A percentile compares a stretch with the other conserved stretches of the same genome.
Evolutionary conservation across 2,888 invertebrate genomes (phyloP).

Genomic region (Heteromurus nitidus): DNA sequence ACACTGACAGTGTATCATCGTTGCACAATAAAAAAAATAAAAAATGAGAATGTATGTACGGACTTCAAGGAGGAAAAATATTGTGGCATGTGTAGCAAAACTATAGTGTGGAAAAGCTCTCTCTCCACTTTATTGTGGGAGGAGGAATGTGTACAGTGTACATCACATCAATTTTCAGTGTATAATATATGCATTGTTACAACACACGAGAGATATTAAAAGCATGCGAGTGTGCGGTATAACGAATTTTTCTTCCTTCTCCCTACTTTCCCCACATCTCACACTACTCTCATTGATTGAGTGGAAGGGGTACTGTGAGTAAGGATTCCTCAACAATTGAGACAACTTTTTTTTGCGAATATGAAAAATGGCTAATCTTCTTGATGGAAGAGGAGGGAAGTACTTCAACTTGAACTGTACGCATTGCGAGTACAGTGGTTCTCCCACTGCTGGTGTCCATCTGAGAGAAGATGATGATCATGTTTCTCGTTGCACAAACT

Average conservation of each 20-base stretch:
- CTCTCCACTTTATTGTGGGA: too few relatives aligned
- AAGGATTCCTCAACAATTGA: constrained; percentile 42
- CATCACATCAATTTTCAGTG: neutral
- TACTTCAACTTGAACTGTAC: constrained; percentile 42
- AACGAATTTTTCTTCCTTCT: neutral
- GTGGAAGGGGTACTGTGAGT: constrained; percentile 10
- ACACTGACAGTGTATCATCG: constrained; percentile 10
- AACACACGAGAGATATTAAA: neutral
- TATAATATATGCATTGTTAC: constrained; percentile 7
- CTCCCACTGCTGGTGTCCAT: neutral
- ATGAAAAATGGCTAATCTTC: constrained; percentile 71
- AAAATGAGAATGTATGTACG: neutral
- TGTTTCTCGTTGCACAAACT: neutral
- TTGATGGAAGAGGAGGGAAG: constrained; percentile 62
- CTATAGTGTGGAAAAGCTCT: neutral
- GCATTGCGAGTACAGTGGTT: constrained; percentile 16
- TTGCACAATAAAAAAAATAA: neutral
- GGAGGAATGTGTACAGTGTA: neutral
- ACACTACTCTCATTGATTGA: neutral
- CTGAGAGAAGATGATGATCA: too few relatives aligned
- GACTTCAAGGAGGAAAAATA: too few relatives aligned
- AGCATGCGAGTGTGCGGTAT: neutral
- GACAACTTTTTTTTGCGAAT: constrained; percentile 66
- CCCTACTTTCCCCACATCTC: neutral
- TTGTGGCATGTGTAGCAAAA: too few relatives aligned